These are phyloP conservation scores for Chrosomus eos DNA, from an alignment of 2,797 vertebrate species.

Conservation along the genomic window DNA sequence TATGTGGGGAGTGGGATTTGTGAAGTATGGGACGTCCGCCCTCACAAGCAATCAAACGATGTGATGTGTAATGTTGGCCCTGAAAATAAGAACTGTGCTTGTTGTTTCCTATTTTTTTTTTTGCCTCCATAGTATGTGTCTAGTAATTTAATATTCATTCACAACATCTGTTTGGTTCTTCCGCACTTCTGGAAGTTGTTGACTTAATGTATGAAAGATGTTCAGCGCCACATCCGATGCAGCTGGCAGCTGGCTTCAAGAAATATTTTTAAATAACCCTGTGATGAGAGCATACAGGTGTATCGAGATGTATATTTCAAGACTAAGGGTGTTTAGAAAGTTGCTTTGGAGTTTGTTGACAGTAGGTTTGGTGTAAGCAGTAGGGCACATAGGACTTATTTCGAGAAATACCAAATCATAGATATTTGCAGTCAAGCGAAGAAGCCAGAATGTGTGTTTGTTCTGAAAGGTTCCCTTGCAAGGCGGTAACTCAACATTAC, in stretches of 20 bases:
- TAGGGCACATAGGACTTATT: not conserved
- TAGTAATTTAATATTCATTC: conserved; percentile 1
- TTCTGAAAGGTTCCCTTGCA: not conserved
- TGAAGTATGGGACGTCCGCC: conserved; percentile 5
- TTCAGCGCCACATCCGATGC: conserved; percentile 21
- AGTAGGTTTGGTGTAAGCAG: not conserved
- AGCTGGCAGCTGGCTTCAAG: conserved; percentile 32
- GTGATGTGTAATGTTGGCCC: not conserved
- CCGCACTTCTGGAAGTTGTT: conserved; percentile 32
- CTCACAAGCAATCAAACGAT: not conserved
- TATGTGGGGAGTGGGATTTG: conserved; percentile 22
- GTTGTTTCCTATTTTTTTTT: not conserved
- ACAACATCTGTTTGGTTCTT: conserved; percentile 36
- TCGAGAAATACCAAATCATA: not conserved
- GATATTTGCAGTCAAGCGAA: not conserved
- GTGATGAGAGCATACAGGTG: not conserved
- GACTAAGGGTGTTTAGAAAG: not conserved
- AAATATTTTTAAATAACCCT: conserved; percentile 14
- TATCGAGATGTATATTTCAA: not conserved
- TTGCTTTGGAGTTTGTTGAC: not conserved
- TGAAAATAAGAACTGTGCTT: not conserved
- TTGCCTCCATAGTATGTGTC: not conserved
- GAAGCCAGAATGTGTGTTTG: not conserved
- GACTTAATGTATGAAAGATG: conserved; percentile 19
- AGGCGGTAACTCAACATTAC: too few species aligned